phyloP scores from a whole-genome alignment of 2,888 invertebrate species.

The Pecten maximus region DNA sequence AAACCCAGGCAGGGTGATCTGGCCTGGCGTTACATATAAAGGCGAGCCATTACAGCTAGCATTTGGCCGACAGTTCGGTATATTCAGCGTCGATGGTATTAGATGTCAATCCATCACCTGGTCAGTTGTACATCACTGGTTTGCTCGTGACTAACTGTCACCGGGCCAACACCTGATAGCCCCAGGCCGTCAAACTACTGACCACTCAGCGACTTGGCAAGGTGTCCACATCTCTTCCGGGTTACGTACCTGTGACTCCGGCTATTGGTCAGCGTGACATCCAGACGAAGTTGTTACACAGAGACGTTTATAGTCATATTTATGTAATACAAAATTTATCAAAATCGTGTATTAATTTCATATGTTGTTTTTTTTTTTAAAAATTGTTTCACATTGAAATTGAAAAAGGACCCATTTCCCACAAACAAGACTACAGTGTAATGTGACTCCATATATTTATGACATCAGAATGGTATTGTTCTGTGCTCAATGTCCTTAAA shows the following conservation, averaged over 20 bases:
- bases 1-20: no score
- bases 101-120: neutral
- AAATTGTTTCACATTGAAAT: no score
- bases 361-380: no score
- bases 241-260: neutral
- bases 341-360: no score
- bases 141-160: constrained; percentile 11
- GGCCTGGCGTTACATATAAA: neutral
- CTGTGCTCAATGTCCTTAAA: no score
- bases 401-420: no score
- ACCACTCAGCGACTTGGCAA: neutral
- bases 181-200: neutral
- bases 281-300: neutral
- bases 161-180: neutral
- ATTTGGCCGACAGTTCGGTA: neutral
- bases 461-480: no score
- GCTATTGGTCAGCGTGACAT: neutral
- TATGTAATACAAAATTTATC: no score
- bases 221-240: neutral
- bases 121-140: neutral
- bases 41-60: neutral
- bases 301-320: no score
- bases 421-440: no score
- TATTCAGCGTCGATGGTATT: neutral
- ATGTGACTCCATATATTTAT: no score